A percentile compares a stretch with the other conserved stretches of the same genome.
Evolutionary conservation across 2,888 invertebrate genomes (phyloP).

Genomic region (Orthosia gothica): DNA sequence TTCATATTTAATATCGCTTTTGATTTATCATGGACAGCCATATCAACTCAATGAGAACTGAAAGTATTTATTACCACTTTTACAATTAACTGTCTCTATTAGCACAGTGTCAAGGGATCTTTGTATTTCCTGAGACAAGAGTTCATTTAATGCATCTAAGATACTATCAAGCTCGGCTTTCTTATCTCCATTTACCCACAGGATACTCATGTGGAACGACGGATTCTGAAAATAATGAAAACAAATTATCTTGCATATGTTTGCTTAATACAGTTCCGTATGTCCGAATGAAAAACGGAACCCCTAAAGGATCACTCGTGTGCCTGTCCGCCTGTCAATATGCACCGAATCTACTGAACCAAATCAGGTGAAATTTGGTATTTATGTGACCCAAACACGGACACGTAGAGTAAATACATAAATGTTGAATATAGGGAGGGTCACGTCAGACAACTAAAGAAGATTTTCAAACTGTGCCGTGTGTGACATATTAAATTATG

Average conservation of each 20-base stretch:
- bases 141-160: conserved; percentile 88
- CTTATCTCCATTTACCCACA: conserved; percentile 95
- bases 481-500: too few relatives aligned
- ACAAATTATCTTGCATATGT: neutral
- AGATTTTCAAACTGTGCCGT: too few relatives aligned
- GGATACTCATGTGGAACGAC: conserved; percentile 96
- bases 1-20: conserved; percentile 59
- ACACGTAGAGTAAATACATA: too few relatives aligned
- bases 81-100: conserved; percentile 92
- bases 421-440: too few relatives aligned
- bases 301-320: too few relatives aligned
- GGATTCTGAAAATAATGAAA: conserved; percentile 92
- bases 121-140: conserved; percentile 78
- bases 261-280: too few relatives aligned
- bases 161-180: conserved; percentile 86
- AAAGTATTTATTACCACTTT: conserved; percentile 95
- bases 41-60: conserved; percentile 88
- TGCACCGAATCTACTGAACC: too few relatives aligned
- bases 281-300: too few relatives aligned
- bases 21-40: conserved; percentile 55
- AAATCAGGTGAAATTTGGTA: too few relatives aligned
- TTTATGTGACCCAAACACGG: too few relatives aligned
- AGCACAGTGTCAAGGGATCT: conserved; percentile 84
- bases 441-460: too few relatives aligned
- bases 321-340: too few relatives aligned